Base-by-base conservation (phyloP, 2,888 invertebrate genomes). In the Ophion ventricosus region DNA sequence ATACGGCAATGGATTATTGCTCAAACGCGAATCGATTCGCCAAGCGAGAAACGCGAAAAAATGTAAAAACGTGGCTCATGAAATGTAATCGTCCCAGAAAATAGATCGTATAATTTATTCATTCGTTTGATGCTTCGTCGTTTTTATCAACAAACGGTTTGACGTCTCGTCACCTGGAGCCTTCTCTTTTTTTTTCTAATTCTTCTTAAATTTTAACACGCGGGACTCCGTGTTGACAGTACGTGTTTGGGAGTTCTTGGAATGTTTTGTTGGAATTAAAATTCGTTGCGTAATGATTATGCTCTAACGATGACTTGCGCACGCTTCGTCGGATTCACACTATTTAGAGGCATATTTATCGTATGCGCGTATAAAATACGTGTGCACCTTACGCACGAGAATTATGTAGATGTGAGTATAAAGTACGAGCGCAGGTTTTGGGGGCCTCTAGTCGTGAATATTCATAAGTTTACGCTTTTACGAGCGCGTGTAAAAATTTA, bases 401-500 rank as follows among this genome's bases (percentile, higher is more conserved):
- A 67, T 67, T 67, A 67, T 70, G 67, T 54, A 61, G 20, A 23
- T 43, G 69, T 49, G 69, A 20, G 40, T 82, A 56, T 49, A 74
- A 67, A 74, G 64, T 78, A 64, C 54, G 56, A 25, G 70, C 20
- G 67, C 49, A 63, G 69, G 63, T 56, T 72, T 54, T 4, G 66
- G 66, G 59, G 64, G 67, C 66, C 56, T 61, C 40, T 78, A 78
- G 79, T 88, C 90, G 89, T 90, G 90, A 90, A 90, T 90, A 90
- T 90, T 88, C 90, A 90, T 88, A 87, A 83, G 87, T 80, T 82
- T 87, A 86, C 87, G 85, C 84, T 84, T 84, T 84, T 82, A 86
- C 88, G 87, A 86, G 79, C 87, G 77, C 86, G 87, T 86, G 87
- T 87, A 87, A 87, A 90, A 90, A 90, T 90, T 86, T 88, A 88